A percentile compares a stretch with the other conserved stretches of the same genome.
phyloP scores from a whole-genome alignment of 2,113 vertebrate species.

The Octodon degus region DNA sequence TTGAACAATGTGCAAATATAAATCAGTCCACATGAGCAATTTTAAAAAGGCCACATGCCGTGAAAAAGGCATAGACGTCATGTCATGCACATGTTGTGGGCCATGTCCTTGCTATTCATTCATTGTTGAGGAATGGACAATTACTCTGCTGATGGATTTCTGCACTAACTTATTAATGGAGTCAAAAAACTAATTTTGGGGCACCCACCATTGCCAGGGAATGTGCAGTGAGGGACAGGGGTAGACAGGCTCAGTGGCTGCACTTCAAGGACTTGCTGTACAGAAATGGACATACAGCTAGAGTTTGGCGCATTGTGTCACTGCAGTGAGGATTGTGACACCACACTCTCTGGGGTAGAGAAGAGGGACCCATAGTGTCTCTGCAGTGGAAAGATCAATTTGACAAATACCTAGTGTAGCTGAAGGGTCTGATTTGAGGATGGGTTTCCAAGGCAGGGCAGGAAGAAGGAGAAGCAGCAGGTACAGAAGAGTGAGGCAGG shows the following conservation, averaged over 20 bases:
- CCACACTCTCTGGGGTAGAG: neutral
- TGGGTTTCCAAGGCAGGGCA: neutral
- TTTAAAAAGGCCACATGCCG: neutral
- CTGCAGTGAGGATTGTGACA: neutral
- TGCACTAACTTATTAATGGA: neutral
- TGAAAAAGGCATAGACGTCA: neutral
- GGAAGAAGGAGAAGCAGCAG: neutral
- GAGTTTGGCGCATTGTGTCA: neutral
- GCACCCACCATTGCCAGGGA: neutral
- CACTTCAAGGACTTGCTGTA: neutral
- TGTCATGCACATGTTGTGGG: neutral
- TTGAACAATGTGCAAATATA: neutral
- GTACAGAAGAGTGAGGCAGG: neutral
- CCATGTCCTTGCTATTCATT: neutral
- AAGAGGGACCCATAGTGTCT: neutral
- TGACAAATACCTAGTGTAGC: rapidly evolving
- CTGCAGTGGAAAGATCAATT: neutral
- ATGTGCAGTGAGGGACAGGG: neutral
- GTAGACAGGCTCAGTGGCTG: neutral
- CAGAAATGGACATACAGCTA: too few relatives aligned
- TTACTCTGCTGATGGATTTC: neutral
- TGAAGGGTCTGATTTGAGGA: neutral
- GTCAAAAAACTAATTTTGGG: neutral
- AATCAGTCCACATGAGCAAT: neutral
- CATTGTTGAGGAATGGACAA: neutral